Evolutionary conservation across 2,113 vertebrate genomes (phyloP), one percentile per base, ranked within the genome.

Genomic region (Ancistrus triradiatus): DNA sequence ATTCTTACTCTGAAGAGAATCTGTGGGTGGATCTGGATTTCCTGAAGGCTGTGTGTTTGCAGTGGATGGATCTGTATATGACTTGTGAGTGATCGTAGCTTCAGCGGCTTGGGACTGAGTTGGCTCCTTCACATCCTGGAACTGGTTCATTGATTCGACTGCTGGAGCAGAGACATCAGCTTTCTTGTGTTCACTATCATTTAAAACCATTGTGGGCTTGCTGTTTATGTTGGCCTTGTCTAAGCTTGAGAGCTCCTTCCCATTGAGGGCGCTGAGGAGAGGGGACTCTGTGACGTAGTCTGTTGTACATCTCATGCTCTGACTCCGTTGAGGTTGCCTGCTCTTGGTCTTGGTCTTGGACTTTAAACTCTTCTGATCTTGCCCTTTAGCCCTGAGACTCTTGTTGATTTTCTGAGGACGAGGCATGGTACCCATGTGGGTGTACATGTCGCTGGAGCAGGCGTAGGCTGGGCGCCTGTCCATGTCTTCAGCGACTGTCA

Each of bases 371-470:
- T n/a, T 66, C 17, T 63, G 73, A 38, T 72, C 44, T 53, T 68
- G 59, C 44, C 11, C 72, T 21, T 68, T 62, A 73, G 72, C 58
- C 55, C 81, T 83, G 10, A 0, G 24, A 15, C 2, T 69, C 68
- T 83, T 87, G 13, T 75, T 74, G 70, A 66, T 82, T 64, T 18
- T 74, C 3, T 84, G 9, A 6, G 55, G 51, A 4, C 86, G 78
- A n/a, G 95, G 95, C 90, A 98, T 87, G 35, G 95, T 98, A 15
- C 93, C 94, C 86, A 95, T 85, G 67, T 96, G 93, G 21, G 89
- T 93, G 76, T 94, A 98, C 88, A 85, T 91, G 65, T 95, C 91
- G 0, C 87, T 93, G 0, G 95, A 98, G 7, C 90, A 83, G 35
- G 88, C 90, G 0, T 98, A 95, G 7, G 80, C 78, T 0, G 90